Evolutionary conservation across 2,888 invertebrate genomes (phyloP), one percentile per base, ranked within the genome.

Genomic region (Apodemia zela): DNA sequence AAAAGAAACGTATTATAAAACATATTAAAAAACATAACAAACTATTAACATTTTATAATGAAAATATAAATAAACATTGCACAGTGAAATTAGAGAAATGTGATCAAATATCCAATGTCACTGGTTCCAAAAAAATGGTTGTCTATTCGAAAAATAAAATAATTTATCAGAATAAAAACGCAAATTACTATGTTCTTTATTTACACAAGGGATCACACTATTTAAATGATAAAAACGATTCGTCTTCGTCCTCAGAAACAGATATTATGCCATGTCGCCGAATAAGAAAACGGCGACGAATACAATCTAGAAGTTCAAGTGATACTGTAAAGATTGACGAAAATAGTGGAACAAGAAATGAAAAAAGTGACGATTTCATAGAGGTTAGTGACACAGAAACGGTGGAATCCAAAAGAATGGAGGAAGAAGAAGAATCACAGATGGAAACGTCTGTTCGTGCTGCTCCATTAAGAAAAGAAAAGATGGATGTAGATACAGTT

Each of bases 71-170:
- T 15, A 76, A 75, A 13, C 63, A 73, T 59, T 85, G 84, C 67
- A 68, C 67, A 62, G 81, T 90, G 1, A 64, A 62, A 25, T 66
- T 91, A 18, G 67, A 72, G 38, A 88, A 80, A 75, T 61, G 78
- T 49, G 86, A 87, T 67, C 64, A 66, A 2, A 77, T 76, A 68
- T 73, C 75, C 13, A 90, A 90, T 68, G 51, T 80, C 42, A 85
- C 84, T 21, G 80, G 80, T 15, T 67, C 68, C 11, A 65, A 61
- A 25, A 73, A 76, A 49, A 73, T 77, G 67, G 81, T 89, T 60
- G 81, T 84, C 8, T 70, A 76, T 59, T 72, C 68, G 67, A 66
- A 66, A 33, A 70, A 79, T 59, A 82, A 75, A 74, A 81, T 89
- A 59, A 69, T 85, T 42, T 42, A 15, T 60, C 67, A 73, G 68